phyloP scores from a whole-genome alignment of 2,797 vertebrate genomes.

The Acrossocheilus wenchowensis region DNA sequence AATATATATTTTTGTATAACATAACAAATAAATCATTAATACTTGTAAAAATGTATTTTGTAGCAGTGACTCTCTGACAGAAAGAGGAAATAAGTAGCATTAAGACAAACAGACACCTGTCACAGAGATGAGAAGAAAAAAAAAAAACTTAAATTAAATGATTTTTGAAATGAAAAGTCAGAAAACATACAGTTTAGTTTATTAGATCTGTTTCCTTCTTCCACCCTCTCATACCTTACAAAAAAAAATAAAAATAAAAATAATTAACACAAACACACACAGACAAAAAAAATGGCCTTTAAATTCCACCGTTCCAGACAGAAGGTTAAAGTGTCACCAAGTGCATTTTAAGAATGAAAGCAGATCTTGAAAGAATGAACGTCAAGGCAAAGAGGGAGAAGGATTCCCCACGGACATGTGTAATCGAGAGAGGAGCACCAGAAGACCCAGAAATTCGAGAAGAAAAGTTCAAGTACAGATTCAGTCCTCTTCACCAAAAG shows the following conservation, averaged over 20 bases:
- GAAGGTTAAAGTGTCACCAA: conserved; percentile 33
- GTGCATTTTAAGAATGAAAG: conserved; percentile 54
- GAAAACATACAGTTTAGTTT: conserved; percentile 48
- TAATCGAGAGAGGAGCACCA: neutral
- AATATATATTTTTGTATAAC: neutral
- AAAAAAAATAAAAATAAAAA: conserved; percentile 15
- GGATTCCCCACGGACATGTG: neutral
- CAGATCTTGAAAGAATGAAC: conserved; percentile 33
- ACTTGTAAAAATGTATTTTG: neutral
- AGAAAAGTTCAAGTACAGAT: neutral
- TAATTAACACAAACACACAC: conserved; percentile 8
- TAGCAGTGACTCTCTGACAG: conserved; percentile 2
- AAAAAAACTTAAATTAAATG: neutral
- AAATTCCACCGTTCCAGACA: conserved; percentile 41
- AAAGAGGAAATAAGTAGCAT: conserved; percentile 19
- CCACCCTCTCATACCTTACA: conserved; percentile 45
- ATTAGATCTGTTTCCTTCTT: conserved; percentile 34
- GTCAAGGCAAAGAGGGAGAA: conserved; percentile 9
- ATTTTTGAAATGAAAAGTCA: conserved; percentile 7
- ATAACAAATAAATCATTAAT: neutral
- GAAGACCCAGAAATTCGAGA: neutral
- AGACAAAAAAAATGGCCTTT: conserved; percentile 13
- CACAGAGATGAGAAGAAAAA: neutral
- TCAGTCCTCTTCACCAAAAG: neutral
- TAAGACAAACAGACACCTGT: neutral